Evolutionary conservation across 2,113 vertebrate genomes (phyloP), one percentile per base, ranked within the genome.

Genomic region (Psilopsiagon aymara): DNA sequence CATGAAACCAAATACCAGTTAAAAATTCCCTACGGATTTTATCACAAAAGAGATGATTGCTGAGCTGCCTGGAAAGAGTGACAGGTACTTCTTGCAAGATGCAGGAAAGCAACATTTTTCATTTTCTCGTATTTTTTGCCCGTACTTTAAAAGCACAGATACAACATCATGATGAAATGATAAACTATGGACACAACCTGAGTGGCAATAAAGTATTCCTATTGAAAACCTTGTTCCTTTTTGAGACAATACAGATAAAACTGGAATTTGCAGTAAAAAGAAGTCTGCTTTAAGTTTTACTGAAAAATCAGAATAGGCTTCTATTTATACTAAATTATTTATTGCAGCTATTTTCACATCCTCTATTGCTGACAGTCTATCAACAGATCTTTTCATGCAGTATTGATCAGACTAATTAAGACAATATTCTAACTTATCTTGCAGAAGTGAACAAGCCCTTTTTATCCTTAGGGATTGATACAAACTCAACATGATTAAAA

Each of bases 321-420:
- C 52, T 73, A 33, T 37, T 82, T 25, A 41, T 37, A 46, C 9
- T 37, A n/a, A 37, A 52, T 53, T 35, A 57, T 33, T 88, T 59
- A 63, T 15, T 86, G 35, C 18, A 35, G 53, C 12, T 39, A 46
- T 27, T 70, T 82, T 81, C 70, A 67, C 4, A 33, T 51, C 43
- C 19, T 87, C 11, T 81, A 1, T 10, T 63, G 35, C 29, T 84
- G 66, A 67, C 51, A 91, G 20, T 55, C 51, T 53, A 88, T 39
- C 43, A 95, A 75, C 76, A 84, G 55, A 33, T 51, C 17, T 85
- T 75, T 79, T 53, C 57, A 71, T 43, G 41, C 12, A 82, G 57
- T 90, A 95, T 95, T 74, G 84, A 95, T 85, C 69, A 82, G 52
- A 46, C 29, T 92, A 81, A 94, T 95, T 91, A 89, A 90, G 67